Evolutionary conservation across 2,113 vertebrate genomes (phyloP), one percentile per base, ranked within the genome.

Genomic region (Calidris pugnax): DNA sequence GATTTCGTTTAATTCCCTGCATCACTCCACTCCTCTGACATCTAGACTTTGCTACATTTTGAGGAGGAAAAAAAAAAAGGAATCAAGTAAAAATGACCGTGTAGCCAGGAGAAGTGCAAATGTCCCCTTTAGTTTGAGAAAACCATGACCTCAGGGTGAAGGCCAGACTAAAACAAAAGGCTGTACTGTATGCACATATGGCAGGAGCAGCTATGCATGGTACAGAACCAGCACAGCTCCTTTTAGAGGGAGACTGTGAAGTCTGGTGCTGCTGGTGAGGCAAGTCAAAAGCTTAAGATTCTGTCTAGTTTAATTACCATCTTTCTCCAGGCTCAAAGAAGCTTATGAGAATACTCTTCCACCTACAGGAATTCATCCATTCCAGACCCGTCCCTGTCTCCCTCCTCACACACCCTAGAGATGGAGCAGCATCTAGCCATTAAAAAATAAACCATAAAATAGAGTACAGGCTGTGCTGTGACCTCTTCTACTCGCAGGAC

Each of bases 311-410:
- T 82, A 96, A 85, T 97, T 87, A 97, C 30, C 17, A 39, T 92
- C 90, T 87, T 83, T 50, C 90, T 90, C 41, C 81, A 80, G 45
- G 22, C 81, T 71, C 68, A 94, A 91, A 97, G 96, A 22, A 74
- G 96, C 96, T 98, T 93, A 97, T 41, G 75, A 63, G 67, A 92
- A 71, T 12, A 85, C 64, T 28, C 51, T 67, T 75, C 91, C 74
- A 60, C 85, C 90, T 56, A 63, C 90, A 93, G 91, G 71, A 87
- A 81, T 35, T 33, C 85, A 93, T 35, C 88, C 47, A 14, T n/a
- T 76, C 63, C 77, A 85, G 73, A 87, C 84, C 93, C 80, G 73
- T 35, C 43, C 18, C 35, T 30, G 3, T 5, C 60, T n/a, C 60
- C 47, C 45, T 87, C 69, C 87, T 53, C 48, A 37, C 51, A 24